Evolutionary conservation across 2,888 invertebrate genomes (phyloP).

Genomic region (Caenorhabditis sp.): DNA sequence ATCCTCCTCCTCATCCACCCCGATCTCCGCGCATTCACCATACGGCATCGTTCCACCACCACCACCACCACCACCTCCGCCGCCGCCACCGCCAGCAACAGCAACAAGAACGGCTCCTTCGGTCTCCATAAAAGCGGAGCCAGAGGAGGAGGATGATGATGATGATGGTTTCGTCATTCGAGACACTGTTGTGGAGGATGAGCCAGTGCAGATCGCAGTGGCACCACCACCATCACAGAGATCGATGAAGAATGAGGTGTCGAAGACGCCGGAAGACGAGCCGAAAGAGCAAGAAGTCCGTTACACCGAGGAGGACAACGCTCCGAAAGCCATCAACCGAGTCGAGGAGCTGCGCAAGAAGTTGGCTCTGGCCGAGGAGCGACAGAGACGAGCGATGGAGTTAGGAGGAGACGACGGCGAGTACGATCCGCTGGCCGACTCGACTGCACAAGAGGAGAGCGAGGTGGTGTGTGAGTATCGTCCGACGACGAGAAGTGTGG

Average conservation of each 20-base stretch:
- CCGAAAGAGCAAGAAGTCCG: neutral
- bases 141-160: constrained; percentile 35
- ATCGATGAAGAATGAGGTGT: neutral
- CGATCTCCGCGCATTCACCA: neutral
- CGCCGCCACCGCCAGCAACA: constrained; percentile 28
- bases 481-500: constrained; percentile 46
- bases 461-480: constrained; percentile 51
- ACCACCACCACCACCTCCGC: constrained; percentile 30
- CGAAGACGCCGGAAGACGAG: neutral
- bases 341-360: constrained; percentile 36
- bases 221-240: neutral
- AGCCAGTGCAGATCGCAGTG: neutral
- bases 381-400: constrained; percentile 30
- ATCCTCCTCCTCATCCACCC: neutral
- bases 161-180: constrained; percentile 59
- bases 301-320: constrained; percentile 2
- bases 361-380: constrained; percentile 31
- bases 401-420: constrained; percentile 54
- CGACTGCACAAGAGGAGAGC: constrained; percentile 18
- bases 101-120: neutral
- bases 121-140: neutral
- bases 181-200: constrained; percentile 52
- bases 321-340: constrained; percentile 37
- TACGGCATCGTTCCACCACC: neutral
- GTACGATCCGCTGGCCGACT: constrained; percentile 63